Base-by-base conservation (phyloP, 1,140 invertebrate genomes). In the Lycorma delicatula region DNA sequence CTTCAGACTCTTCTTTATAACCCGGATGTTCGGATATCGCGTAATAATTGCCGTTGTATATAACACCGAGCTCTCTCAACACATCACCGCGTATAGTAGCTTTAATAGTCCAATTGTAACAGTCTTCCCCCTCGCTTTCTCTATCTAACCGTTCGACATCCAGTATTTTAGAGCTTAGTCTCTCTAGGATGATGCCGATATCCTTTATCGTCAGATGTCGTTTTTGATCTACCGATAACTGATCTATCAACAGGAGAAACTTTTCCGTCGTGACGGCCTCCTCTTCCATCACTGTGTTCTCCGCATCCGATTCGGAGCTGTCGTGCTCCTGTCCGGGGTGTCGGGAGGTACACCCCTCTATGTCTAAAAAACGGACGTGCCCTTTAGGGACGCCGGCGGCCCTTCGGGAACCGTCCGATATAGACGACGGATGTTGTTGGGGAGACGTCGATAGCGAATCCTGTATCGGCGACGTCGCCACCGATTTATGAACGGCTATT, bases 21-120 rank as follows among this genome's bases (percentile, higher is more conserved):
- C 88, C 89, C 29, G 91, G 91, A 74, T 93, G 91, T 73, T 95
- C 91, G 63, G 89, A 91, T 66, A 95, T 93, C 54, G 89, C 89
- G 74, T 95, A 94, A 75, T 93, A 96, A 74, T 92, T 93, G 34
- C 91, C 91, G 77, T 94, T 93, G 74, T 96, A 96, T 67, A 95
- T 90, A 54, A 96, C 88, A 38, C 92, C 92, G 46, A 94, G 78
- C 73, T 95, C 91, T 47, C 89, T 78, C 58, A 94, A 73, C 61
- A 90, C 87, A 70, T 93, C 90, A 44, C 91, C 91, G 44, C 89
- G 78, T 63, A 95, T 93, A 61, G 91, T 90, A 47, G 92, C 91
- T 73, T 90, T 91, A 74, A 92, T 91, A 68, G 90, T 92, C 91
- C 91, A 94, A 73, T 92, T 92, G 77, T 92, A 91, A 71, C 89